Evolutionary conservation across 2,797 vertebrate genomes (phyloP), one percentile per base, ranked within the genome.

Genomic region (Sibirionetta formosa): DNA sequence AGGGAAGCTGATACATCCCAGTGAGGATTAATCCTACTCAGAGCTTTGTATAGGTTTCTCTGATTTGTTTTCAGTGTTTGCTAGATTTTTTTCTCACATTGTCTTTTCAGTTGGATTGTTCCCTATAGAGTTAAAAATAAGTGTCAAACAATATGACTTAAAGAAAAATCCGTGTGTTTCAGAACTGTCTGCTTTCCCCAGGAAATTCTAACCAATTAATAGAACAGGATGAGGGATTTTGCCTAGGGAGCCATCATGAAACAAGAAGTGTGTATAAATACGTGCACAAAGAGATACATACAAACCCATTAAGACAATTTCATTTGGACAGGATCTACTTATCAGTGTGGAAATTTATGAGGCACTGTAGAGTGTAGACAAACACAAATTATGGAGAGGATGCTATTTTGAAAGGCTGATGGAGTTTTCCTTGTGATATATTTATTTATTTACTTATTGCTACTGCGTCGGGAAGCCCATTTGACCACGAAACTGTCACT

Each of bases 121-220:
- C 80, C 90, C 73, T 38, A 38, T 38, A 61, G 70, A 88, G 40
- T 79, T 92, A 88, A 93, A 91, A 92, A 90, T 80, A 82, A 93
- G 93, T 82, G 50, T 77, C 82, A 84, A 88, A 70, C 64, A 86
- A 42, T 50, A 84, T 20, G 77, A 86, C 64, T 93, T 84, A 42
- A 76, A 85, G 56, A 79, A 86, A 82, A 94, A 58, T 73, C 26
- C 2, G 0, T 44, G 66, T 91, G n/a, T 54, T 84, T 68, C 82
- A 77, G 64, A 80, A 19, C 24, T 42, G 50, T 68, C 63, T 87
- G 48, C 70, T 90, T 92, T 90, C 88, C 93, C 71, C 42, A 82
- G 93, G 84, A 96, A 88, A 65, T 69, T 58, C 44, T 65, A 65
- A 78, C 54, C 75, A 93, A 96, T 96, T 96, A 94, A 94, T 94